A percentile compares a stretch with the other conserved stretches of the same genome.
phyloP scores from a whole-genome alignment of 2,797 vertebrate species.

The Coregonus ussuriensis region DNA sequence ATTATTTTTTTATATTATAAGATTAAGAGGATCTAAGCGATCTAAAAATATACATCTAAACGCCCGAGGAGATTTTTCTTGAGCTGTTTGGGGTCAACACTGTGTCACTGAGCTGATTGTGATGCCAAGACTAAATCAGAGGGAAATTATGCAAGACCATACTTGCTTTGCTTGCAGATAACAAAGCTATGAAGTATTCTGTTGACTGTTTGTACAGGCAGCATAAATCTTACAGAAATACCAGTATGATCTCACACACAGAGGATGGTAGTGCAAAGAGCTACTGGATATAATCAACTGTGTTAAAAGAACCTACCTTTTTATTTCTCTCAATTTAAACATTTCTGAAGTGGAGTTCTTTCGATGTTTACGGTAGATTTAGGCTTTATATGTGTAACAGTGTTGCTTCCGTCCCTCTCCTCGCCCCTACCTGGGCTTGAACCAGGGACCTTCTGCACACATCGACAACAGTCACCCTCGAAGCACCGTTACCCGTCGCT shows the following conservation, averaged over 20 bases:
- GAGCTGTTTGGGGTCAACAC: conserved; percentile 21
- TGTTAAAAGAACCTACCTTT: not conserved
- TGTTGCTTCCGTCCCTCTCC: no score
- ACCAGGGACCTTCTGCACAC: no score
- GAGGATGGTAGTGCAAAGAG: not conserved
- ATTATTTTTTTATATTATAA: no score
- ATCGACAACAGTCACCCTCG: no score
- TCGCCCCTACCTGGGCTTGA: no score
- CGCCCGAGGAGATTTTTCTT: conserved; percentile 1
- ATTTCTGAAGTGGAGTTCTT: no score
- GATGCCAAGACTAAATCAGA: not conserved
- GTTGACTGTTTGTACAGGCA: not conserved
- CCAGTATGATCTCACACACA: not conserved
- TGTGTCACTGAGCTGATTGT: conserved; percentile 2
- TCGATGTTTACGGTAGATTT: no score
- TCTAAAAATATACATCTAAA: conserved; percentile 30
- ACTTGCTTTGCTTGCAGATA: conserved; percentile 30
- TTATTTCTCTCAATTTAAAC: conserved; percentile 2
- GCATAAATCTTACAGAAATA: conserved; percentile 11
- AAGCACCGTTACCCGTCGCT: no score
- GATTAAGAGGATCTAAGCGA: conserved; percentile 29
- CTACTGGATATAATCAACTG: not conserved
- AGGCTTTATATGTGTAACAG: no score
- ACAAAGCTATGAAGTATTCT: conserved; percentile 2
- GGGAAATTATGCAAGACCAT: conserved; percentile 32